Evolutionary conservation across 2,113 vertebrate genomes (phyloP).

Genomic region (Solenodon paradoxus): DNA sequence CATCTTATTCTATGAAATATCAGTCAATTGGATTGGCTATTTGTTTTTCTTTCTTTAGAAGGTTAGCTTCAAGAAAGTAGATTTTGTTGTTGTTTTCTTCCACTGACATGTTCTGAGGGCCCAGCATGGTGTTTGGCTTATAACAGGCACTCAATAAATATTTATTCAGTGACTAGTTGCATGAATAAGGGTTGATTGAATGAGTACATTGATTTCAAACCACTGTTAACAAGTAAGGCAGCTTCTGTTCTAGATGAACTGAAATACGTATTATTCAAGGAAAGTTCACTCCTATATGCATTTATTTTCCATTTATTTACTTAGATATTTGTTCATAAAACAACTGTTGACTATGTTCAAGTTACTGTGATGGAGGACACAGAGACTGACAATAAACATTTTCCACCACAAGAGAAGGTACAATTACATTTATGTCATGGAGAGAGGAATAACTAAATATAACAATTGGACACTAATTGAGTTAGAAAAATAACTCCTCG

Average conservation of each 20-base stretch:
- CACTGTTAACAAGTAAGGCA: constrained; percentile 30
- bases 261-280: constrained; percentile 39
- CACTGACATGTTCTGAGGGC: neutral
- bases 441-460: neutral
- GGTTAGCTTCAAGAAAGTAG: neutral
- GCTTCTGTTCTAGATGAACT: constrained; percentile 29
- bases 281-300: constrained; percentile 55
- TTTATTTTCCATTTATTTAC: constrained; percentile 50
- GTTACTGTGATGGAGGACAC: constrained; percentile 40
- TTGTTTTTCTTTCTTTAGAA: neutral
- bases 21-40: neutral
- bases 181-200: neutral
- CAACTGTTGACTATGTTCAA: constrained; percentile 30
- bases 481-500: neutral
- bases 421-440: neutral
- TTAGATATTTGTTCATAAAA: constrained; percentile 46
- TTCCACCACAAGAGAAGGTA: neutral
- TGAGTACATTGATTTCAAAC: constrained; percentile 42
- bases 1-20: neutral
- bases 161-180: neutral
- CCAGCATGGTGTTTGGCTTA: neutral
- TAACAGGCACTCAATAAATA: neutral
- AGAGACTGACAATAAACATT: constrained; percentile 6
- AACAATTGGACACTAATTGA: neutral
- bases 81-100: neutral